A percentile compares a stretch with the other conserved stretches of the same genome.
These are phyloP conservation scores for Nomada fabriciana DNA, from an alignment of 2,888 invertebrate genomes.

Conservation along the genomic window DNA sequence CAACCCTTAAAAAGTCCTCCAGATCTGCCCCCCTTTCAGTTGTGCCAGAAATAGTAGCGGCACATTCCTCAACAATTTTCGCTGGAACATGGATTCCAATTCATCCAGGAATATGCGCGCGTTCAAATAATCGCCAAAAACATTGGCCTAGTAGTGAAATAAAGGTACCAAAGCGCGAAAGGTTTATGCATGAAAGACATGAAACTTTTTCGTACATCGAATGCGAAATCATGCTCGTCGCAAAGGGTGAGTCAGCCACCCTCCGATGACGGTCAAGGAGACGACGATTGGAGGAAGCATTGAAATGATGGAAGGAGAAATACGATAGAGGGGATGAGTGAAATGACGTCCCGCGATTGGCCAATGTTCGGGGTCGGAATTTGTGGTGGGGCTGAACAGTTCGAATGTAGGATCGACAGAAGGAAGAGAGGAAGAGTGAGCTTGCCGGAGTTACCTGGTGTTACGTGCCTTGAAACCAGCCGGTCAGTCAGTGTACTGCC, in stretches of 20 bases:
- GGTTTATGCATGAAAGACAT: conserved; percentile 24
- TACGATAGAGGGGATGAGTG: neutral
- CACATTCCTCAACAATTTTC: conserved; percentile 19
- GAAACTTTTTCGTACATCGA: conserved; percentile 46
- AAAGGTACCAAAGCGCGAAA: conserved; percentile 11
- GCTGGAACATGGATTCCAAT: neutral
- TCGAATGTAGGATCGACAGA: conserved; percentile 32
- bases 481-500: conserved; percentile 74
- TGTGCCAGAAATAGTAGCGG: conserved; percentile 44
- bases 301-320: conserved; percentile 17
- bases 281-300: conserved; percentile 57
- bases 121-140: neutral
- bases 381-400: conserved; percentile 39
- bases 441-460: conserved; percentile 68
- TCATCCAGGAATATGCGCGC: neutral
- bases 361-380: conserved; percentile 25
- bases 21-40: conserved; percentile 1
- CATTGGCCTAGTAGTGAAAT: conserved; percentile 9
- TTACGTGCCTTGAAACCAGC: conserved; percentile 71
- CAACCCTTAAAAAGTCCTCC: conserved; percentile 60
- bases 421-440: conserved; percentile 52
- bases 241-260: conserved; percentile 68
- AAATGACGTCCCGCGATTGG: conserved; percentile 53
- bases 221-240: conserved; percentile 49
- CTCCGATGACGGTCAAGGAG: conserved; percentile 70